Evolutionary conservation across 2,113 vertebrate genomes (phyloP).

Genomic region (Phycodurus eques): DNA sequence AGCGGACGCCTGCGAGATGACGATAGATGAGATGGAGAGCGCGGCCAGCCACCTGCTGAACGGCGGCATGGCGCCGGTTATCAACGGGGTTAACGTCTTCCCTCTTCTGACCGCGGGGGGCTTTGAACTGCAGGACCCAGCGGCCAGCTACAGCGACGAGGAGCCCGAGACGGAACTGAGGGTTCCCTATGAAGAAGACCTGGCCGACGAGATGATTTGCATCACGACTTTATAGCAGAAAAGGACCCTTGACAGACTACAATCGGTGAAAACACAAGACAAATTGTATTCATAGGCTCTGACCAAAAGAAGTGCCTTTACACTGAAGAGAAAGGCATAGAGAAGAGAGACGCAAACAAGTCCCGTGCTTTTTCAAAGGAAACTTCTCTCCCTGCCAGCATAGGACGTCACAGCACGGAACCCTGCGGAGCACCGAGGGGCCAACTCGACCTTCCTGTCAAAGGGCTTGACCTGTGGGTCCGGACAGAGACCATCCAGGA

Average conservation of each 20-base stretch:
- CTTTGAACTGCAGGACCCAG: conserved; percentile 89
- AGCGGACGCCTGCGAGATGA: conserved; percentile 96
- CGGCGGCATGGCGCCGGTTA: conserved; percentile 75
- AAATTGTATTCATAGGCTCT: conserved; percentile 76
- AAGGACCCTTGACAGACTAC: conserved; percentile 44
- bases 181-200: conserved; percentile 89
- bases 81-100: conserved; percentile 81
- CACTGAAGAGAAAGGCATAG: conserved; percentile 81
- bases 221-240: conserved; percentile 95
- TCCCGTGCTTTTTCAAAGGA: conserved; percentile 28
- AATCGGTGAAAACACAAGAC: conserved; percentile 39
- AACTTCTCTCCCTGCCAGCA: conserved; percentile 53
- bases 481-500: conserved; percentile 1
- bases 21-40: conserved; percentile 99
- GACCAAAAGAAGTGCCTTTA: conserved; percentile 93
- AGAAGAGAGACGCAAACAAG: conserved; percentile 67
- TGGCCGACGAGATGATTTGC: conserved; percentile 99
- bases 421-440: conserved; percentile 44
- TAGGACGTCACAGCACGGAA: conserved; percentile 35
- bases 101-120: conserved; percentile 79
- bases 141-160: conserved; percentile 90
- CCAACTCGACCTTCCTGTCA: conserved; percentile 37
- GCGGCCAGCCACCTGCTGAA: conserved; percentile 94
- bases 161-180: conserved; percentile 80
- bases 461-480: conserved; percentile 35